Base-by-base conservation (phyloP, 2,113 vertebrate genomes). In the Eonycteris spelaea region DNA sequence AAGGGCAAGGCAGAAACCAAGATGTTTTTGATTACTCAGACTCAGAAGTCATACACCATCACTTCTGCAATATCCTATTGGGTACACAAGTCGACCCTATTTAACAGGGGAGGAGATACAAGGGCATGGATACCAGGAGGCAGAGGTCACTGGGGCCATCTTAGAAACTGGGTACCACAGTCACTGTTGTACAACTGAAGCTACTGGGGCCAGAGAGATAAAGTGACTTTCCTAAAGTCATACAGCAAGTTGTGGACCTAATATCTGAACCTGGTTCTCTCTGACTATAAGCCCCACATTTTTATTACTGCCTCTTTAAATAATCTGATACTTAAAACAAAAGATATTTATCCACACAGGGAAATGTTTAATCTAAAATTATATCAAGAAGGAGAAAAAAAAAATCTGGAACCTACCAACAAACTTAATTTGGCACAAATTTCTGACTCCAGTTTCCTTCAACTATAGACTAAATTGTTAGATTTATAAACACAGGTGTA, bases 311-410 rank as follows among this genome's bases (percentile, higher is more conserved):
- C 70, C 57, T 92, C 75, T 95, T 91, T 93, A 96, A 95, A 90
- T 68, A 94, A 86, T 18, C 70, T 30, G 51, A 78, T 61, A n/a
- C 6, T 61, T 67, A 91, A 95, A 93, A 48, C 18, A 45, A 88
- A 92, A 91, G 91, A 89, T 86, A 84, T 93, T 93, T 94, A 93
- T 95, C 68, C 70, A 80, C 89, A 91, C 12, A 45, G 28, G 91
- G 91, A 97, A 91, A 95, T 15, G 14, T 85, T 97, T 97, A 90
- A 84, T 87, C 80, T 86, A 94, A 96, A 97, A 96, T 86, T 84
- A 90, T 93, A 77, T 65, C 89, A 71, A 83, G 16, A 83, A 87
- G 9, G 26, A 70, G 10, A 74, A 33, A 90, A 87, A 90, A 87
- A 71, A 94, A 78, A 4, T 14, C 38, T 95, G 55, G 38, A 93